Conservation (phyloP, 2,113 vertebrate species). For the Pseudolaguvia tuberculata region DNA sequence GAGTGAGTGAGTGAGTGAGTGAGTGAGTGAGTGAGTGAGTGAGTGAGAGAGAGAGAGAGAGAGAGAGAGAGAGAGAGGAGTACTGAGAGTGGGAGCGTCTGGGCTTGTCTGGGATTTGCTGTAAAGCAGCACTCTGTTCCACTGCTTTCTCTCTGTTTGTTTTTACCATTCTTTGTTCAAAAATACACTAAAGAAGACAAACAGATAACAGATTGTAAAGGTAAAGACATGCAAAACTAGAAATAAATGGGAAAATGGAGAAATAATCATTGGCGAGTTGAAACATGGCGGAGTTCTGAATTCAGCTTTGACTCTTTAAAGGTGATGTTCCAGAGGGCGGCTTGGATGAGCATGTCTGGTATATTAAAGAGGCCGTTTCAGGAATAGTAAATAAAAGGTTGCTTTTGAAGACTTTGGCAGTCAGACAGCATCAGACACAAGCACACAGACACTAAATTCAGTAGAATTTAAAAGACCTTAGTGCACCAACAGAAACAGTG, state of each 20-base stretch:
- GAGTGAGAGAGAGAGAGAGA: slow-evolving; percentile 1
- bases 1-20: too few species aligned
- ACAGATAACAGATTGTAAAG: slow-evolving; percentile 52
- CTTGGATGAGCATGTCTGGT: slow-evolving; percentile 44
- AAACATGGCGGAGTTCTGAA: slow-evolving; percentile 43
- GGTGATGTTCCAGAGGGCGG: slow-evolving; percentile 40
- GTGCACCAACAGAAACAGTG: neutral
- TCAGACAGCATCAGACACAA: slow-evolving; percentile 24
- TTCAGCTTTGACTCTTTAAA: slow-evolving; percentile 37
- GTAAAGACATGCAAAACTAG: slow-evolving; percentile 29
- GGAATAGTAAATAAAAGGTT: slow-evolving; percentile 39
- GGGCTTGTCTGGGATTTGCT: slow-evolving; percentile 42
- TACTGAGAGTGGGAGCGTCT: slow-evolving; percentile 4
- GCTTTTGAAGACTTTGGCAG: slow-evolving; percentile 47
- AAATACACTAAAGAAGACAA: slow-evolving; percentile 46
- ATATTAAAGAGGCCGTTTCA: slow-evolving; percentile 45
- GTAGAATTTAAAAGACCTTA: neutral
- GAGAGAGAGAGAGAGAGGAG: neutral
- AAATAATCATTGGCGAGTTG: slow-evolving; percentile 47
- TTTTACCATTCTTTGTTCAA: slow-evolving; percentile 44
- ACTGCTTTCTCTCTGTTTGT: slow-evolving; percentile 33
- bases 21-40: too few species aligned
- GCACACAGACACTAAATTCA: neutral
- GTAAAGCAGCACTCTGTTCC: slow-evolving; percentile 26
- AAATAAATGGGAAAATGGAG: neutral